Evolutionary conservation across 1,140 invertebrate species (phyloP).

Genomic region (Ctenoplectra terminalis): DNA sequence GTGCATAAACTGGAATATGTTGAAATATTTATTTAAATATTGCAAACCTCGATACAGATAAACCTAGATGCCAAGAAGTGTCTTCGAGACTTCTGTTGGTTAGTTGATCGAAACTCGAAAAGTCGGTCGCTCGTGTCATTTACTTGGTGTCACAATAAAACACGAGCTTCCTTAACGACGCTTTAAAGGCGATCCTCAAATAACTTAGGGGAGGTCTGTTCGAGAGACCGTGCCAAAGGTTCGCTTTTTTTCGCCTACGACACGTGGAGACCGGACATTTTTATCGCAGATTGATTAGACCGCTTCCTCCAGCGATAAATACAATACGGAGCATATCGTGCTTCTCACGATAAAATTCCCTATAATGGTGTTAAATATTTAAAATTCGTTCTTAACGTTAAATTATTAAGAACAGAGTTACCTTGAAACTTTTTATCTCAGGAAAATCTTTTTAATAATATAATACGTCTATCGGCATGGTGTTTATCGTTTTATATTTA

Average conservation of each 20-base stretch:
- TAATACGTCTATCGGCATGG: background rate
- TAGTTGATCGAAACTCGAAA: background rate
- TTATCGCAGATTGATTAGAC: background rate
- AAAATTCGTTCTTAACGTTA: too few relatives aligned
- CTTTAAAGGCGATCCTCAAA: conserved; percentile 24
- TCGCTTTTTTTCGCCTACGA: background rate
- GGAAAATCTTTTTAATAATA: background rate
- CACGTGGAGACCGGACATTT: background rate
- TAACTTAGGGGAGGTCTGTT: conserved; percentile 22
- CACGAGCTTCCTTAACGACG: conserved; percentile 4
- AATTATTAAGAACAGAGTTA: too few relatives aligned
- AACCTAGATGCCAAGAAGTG: too few relatives aligned
- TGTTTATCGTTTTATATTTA: conserved; percentile 15
- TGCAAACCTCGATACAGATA: too few relatives aligned
- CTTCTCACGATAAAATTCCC: too few relatives aligned
- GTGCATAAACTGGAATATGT: too few relatives aligned
- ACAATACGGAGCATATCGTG: too few relatives aligned
- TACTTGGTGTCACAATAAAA: conserved; percentile 35
- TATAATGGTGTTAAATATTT: background rate
- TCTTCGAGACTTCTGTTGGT: background rate
- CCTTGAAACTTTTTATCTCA: background rate
- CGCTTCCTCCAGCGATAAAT: background rate
- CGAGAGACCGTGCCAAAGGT: conserved; percentile 26
- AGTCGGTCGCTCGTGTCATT: conserved; percentile 18
- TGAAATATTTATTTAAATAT: too few relatives aligned